Evolutionary conservation across 2,888 invertebrate species (phyloP), one percentile per base, ranked within the genome.

Genomic region (Apotomis betuletana): DNA sequence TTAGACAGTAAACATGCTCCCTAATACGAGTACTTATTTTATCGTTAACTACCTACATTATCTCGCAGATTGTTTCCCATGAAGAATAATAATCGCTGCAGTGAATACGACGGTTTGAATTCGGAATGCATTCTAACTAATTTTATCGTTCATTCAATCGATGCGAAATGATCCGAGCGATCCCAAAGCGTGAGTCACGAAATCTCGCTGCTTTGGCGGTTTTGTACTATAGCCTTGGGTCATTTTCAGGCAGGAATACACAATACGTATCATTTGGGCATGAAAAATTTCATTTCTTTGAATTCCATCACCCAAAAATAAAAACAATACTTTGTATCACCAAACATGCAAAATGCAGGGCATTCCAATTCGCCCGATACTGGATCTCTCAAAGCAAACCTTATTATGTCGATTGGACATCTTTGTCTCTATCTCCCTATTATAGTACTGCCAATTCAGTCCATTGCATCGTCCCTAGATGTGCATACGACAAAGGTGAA

Each of bases 71-170:
- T 46, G 38, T 49, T 62, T 41, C 41, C 60, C 54, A 64, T 68
- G 64, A 75, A 76, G 77, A 76, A 75, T 79, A 77, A 78, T 79
- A n/a, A 77, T 79, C 78, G 79, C 77, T 55, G 15, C 75, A 73
- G 75, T 79, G 80, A 80, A 79, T 79, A 75, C 76, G 75, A 75
- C 27, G 13, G 72, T 70, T 76, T 71, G 76, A 67, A 77, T 76
- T 79, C 75, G 76, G 79, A 74, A 75, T 78, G 79, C 79, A 80
- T 77, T 80, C 82, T 83, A 82, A 78, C 82, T 83, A 82, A 78
- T 80, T 82, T 75, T 70, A 79, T 78, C 64, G 74, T 71, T 74
- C 74, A 77, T 76, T 74, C 71, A 74, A 65, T 67, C 44, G 64
- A 61, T 65, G 55, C 49, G 57, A 13, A 15, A 46, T 51, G 63